Evolutionary conservation across 2,113 vertebrate species (phyloP).

Genomic region (Anseranas semipalmata): DNA sequence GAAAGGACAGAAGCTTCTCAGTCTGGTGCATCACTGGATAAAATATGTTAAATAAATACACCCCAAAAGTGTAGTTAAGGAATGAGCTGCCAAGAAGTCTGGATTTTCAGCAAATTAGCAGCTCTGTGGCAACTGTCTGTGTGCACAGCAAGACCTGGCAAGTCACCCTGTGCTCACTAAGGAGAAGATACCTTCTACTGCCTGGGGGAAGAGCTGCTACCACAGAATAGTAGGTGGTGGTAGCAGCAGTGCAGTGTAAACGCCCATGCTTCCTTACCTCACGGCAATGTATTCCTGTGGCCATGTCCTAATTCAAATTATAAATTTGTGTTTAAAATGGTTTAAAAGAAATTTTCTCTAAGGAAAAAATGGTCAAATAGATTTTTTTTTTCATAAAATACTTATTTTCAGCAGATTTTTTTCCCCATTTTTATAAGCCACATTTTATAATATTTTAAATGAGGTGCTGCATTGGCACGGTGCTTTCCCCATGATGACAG

Average conservation of each 20-base stretch:
- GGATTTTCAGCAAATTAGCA: not conserved
- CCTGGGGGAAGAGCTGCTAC: not conserved
- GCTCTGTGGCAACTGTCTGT: not conserved
- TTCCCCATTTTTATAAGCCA: not conserved
- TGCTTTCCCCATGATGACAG: not conserved
- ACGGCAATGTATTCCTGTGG: not conserved
- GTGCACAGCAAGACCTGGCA: not conserved
- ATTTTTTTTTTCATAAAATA: not conserved
- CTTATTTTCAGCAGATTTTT: not conserved
- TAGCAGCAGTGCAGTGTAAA: not conserved
- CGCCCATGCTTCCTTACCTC: not conserved
- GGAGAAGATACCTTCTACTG: not conserved
- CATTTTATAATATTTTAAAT: not conserved
- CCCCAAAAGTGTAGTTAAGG: not conserved
- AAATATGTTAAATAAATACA: not conserved
- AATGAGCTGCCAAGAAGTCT: not conserved
- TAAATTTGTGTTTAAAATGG: fast-evolving
- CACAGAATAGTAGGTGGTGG: not conserved
- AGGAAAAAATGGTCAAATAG: not conserved
- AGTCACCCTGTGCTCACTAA: not conserved
- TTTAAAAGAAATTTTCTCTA: not conserved
- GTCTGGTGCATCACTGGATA: not conserved
- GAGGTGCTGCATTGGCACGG: not conserved
- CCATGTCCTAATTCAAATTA: not conserved
- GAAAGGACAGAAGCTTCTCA: not conserved